These are phyloP conservation scores for Notospermus geniculatus DNA, from an alignment of 1,140 invertebrate genomes.

Conservation along the genomic window DNA sequence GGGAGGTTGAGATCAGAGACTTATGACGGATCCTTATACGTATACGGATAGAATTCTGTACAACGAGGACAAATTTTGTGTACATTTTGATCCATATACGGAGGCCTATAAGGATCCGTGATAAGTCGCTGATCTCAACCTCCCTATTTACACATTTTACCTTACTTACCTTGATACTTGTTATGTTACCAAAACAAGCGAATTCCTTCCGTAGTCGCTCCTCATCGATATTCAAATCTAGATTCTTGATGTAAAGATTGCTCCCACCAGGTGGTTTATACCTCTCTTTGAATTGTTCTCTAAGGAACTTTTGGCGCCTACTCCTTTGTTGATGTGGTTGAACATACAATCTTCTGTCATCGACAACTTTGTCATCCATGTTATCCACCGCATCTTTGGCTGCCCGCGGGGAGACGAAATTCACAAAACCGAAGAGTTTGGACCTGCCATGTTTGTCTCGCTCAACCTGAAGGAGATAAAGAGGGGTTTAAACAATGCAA, in stretches of 20 bases:
- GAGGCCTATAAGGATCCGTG: no score
- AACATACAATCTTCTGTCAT: no score
- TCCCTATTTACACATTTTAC: no score
- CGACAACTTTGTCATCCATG: slow-evolving; percentile 78
- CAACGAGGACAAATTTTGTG: no score
- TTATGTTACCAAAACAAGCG: slow-evolving; percentile 88
- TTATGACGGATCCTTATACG: no score
- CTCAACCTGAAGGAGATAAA: no score
- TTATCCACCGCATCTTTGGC: slow-evolving; percentile 87
- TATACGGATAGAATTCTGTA: no score
- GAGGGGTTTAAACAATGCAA: no score
- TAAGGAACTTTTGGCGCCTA: slow-evolving; percentile 92
- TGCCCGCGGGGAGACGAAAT: slow-evolving; percentile 90
- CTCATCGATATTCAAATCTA: slow-evolving; percentile 95
- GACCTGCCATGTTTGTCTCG: slow-evolving; percentile 86
- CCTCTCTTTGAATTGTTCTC: slow-evolving; percentile 92
- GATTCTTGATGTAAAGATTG: slow-evolving; percentile 95
- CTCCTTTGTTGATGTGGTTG: slow-evolving; percentile 96
- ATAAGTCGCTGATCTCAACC: no score
- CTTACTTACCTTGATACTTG: slow-evolving; percentile 82
- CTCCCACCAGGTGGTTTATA: slow-evolving; percentile 82
- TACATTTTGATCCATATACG: no score
- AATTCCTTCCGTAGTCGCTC: slow-evolving; percentile 91
- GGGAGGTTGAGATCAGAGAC: no score
- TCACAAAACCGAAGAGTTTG: slow-evolving; percentile 96